Evolutionary conservation across 2,797 vertebrate species (phyloP), one percentile per base, ranked within the genome.

Genomic region (Gambusia yucatana): DNA sequence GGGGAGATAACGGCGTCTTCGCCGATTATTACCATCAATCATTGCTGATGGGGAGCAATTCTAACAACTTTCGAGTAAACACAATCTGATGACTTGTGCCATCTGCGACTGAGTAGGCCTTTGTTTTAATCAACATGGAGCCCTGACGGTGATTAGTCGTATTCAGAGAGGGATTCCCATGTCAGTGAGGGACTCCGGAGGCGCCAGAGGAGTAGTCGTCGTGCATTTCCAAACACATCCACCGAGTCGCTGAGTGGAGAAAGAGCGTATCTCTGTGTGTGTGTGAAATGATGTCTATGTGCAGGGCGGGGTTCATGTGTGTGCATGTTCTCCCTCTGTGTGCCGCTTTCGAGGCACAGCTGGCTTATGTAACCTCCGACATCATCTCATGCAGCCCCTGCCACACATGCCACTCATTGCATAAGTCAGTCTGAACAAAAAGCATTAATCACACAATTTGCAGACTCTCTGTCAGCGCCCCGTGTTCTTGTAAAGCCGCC

Each of bases 71-170:
- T 85, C 80, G 83, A 82, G 82, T 77, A 84, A 91, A 91, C 87
- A 88, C 87, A 89, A 87, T 88, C 85, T 91, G 93, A 93, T 90
- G 90, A 86, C 89, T 92, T 86, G 84, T 88, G 89, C 91, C 91
- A 89, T 91, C 89, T 92, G 91, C 79, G 47, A 73, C 78, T 82
- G 86, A 92, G 88, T 78, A 78, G 81, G 82, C 73, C 87, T 79
- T 89, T 89, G 91, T 91, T 93, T 90, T 88, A 92, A 93, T 93
- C 91, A 91, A 93, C 85, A 85, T 78, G 88, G 85, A 80, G 91
- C 80, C 83, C 67, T 67, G 77, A 74, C 1, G 47, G 80, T 92
- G 90, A 94, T 94, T 92, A 92, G 84, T 90, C 86, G 80, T 76
- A 92, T 91, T 92, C 88, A 92, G 78, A 81, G 80, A 89, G 91